Base-by-base conservation (phyloP, 92 coral and sea anemone species). In the Heteractis magnifica region DNA sequence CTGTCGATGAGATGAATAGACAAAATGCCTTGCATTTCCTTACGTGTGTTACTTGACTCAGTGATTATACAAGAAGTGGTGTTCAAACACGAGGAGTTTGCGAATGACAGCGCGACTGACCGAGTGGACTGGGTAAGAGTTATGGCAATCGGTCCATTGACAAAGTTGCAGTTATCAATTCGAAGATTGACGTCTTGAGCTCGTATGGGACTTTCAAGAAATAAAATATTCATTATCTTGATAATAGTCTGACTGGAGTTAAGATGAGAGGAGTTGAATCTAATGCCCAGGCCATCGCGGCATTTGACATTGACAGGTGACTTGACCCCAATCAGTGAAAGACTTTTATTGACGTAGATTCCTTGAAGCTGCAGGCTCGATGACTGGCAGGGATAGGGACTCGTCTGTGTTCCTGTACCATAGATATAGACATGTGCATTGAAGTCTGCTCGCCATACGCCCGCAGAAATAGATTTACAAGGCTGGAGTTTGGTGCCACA, bases 391-490 rank as follows among this genome's bases (percentile, higher is more conserved):
- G 81, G 16, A 65, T 81, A 90, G 2, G 87, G 82, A 16, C 68
- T 51, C 10, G 51, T 52, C 62, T 84, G 64, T 26, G 90, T 84
- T 21, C 84, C 89, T 70, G 88, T 77, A 20, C 93, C 89, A 50
- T 90, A 86, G 4, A 90, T 80, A 62, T 76, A 84, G 62, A 90
- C 84, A 23, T 70, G 65, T 10, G 71, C 79, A 23, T 74, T 8
- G 60, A 70, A 21, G 64, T 75, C 41, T 8, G 86, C 85, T 49
- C 52, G 86, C 56, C 60, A 80, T 18, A 90, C 83, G 7, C 88
- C 93, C 56, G 72, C 76, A 18, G 55, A 78, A 6, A 90, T 86
- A 14, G 92, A 58, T 76, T 79, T 68, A 53, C 92, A 90, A 23
- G 92, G 88, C 0, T 51, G 71, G 15, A 8, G 14, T 49, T 4